Evolutionary conservation across 2,888 invertebrate genomes (phyloP).

Genomic region (Eupithecia abbreviata): DNA sequence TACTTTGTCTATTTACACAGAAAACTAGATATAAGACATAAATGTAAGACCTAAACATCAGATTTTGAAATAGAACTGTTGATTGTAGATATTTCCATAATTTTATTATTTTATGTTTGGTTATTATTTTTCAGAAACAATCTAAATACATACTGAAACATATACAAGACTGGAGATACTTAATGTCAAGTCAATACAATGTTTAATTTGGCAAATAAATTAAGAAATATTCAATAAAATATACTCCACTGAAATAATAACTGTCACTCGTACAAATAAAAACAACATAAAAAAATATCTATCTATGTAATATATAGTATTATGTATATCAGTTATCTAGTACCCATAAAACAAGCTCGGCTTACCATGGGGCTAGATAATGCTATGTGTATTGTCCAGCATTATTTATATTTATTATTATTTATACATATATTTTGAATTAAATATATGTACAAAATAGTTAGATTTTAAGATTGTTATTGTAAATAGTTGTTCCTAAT

Average conservation of each 20-base stretch:
- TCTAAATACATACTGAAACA: background rate
- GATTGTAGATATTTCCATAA: background rate
- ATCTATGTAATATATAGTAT: no score
- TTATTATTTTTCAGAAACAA: conserved; percentile 1
- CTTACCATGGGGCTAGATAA: no score
- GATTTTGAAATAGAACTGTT: background rate
- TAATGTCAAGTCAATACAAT: background rate
- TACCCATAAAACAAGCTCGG: no score
- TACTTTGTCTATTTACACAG: background rate
- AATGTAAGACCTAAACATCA: background rate
- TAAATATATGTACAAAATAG: background rate
- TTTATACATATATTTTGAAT: no score
- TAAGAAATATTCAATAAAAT: background rate
- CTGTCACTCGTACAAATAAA: background rate
- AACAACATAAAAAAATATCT: background rate
- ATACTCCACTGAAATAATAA: background rate
- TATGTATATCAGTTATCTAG: no score
- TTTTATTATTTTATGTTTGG: background rate
- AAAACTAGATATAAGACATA: background rate
- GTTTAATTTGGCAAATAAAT: background rate
- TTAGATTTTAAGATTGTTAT: conserved; percentile 14
- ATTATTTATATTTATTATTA: no score
- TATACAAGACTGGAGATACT: background rate
- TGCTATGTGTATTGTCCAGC: no score
- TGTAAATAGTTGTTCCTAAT: conserved; percentile 20